Conservation (phyloP, 1,140 invertebrate species). For the Papilio polytes region DNA sequence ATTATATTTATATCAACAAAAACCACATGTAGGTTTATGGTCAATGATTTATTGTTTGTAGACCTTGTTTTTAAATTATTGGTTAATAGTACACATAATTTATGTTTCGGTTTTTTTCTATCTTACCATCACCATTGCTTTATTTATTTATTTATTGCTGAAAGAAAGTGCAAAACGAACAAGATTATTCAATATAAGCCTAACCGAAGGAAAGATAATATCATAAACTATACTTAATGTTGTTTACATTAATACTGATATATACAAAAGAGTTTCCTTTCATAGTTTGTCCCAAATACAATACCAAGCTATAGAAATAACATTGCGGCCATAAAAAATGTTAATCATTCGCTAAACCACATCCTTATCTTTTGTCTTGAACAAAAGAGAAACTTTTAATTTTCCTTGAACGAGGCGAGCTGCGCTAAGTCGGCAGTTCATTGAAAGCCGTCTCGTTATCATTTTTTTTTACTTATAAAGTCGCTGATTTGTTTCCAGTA, state of each 20-base stretch:
- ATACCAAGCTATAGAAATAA: constrained; percentile 1
- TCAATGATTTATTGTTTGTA: too few species aligned
- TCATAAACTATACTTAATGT: not conserved
- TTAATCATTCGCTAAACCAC: constrained; percentile 27
- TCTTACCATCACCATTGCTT: too few species aligned
- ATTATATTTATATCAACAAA: not conserved
- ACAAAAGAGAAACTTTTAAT: constrained; percentile 28
- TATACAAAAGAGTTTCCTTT: not conserved
- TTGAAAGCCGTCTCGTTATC: constrained; percentile 22
- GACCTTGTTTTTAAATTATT: too few species aligned
- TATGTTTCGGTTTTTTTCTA: too few species aligned
- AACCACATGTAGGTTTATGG: too few species aligned
- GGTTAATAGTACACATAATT: too few species aligned
- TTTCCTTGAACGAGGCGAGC: constrained; percentile 10
- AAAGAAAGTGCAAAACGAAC: too few species aligned
- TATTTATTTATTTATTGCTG: too few species aligned
- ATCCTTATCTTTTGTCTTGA: constrained; percentile 19
- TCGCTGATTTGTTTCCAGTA: constrained; percentile 7
- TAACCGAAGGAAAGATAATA: not conserved
- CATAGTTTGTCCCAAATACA: constrained; percentile 11
- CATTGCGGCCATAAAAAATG: constrained; percentile 1
- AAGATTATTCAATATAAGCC: too few species aligned
- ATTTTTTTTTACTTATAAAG: constrained; percentile 19
- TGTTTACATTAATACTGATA: not conserved
- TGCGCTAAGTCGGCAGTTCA: constrained; percentile 21